Base-by-base conservation (phyloP, 2,113 vertebrate species). In the Mionectes macconnelli region DNA sequence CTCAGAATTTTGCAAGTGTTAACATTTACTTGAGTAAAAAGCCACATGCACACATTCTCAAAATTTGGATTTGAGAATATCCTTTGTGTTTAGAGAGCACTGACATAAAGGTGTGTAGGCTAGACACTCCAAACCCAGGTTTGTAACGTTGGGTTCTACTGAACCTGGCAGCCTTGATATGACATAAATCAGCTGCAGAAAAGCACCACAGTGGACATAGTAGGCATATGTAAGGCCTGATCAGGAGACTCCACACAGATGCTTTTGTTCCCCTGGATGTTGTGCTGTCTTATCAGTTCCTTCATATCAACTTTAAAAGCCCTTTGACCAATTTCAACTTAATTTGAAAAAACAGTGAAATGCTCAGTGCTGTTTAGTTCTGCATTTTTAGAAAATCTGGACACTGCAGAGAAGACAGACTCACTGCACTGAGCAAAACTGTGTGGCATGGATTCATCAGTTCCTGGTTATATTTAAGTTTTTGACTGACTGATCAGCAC, bases 81-180 rank as follows among this genome's bases (percentile, higher is more conserved):
- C 7, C 9, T 30, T 69, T 39, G 31, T 87, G 10, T 42, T 14
- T 53, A 35, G 73, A 55, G 50, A 75, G 9, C 35, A 23, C 31
- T 59, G 44, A 64, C 24, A 4, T 40, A 59, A 4, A 57, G 27
- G 9, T 1, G 1, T 45, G 10, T 17, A 52, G 19, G 42, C 63
- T 52, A 62, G 42, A 56, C 13, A 20, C 37, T 25, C 16, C 28
- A 73, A 73, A 35, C 21, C n/a, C 25, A 44, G 25, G 33, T 56
- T 50, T 69, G 16, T 57, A 69, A 30, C 1, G 1, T 33, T 57
- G 1, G 0, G 4, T 47, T 42, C 25, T 63, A 9, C n/a, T 1
- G 4, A 45, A 42, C 21, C 11, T 56, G 56, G 55, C 19, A 79
- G 23, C 25, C 39, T 47, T 68, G 9, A 19, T 21, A 8, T 19